Conservation (phyloP, 2,888 invertebrate genomes). For the Morpho helenor region DNA sequence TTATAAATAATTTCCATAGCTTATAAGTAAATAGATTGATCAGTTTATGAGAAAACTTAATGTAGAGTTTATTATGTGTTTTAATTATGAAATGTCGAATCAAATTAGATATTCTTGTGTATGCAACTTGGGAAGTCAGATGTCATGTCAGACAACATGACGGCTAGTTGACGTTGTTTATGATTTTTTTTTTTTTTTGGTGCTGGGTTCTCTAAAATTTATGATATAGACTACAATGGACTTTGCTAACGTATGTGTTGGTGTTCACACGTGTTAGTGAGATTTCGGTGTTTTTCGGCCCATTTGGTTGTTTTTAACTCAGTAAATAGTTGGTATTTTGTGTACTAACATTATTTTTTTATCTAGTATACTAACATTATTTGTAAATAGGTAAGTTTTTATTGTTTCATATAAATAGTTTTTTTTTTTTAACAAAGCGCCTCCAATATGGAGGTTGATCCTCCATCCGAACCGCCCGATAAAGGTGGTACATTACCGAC, state of each 20-base stretch:
- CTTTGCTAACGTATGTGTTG: too few species aligned
- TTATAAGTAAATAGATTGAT: conserved; percentile 31
- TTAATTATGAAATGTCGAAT: conserved; percentile 51
- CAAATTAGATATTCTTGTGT: conserved; percentile 58
- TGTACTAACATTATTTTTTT: too few species aligned
- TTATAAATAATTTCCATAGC: conserved; percentile 40
- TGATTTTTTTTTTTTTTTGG: conserved; percentile 24
- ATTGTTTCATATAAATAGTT: too few species aligned
- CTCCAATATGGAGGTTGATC: too few species aligned
- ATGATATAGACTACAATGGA: too few species aligned
- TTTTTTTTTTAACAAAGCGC: too few species aligned
- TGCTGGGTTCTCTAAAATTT: neutral
- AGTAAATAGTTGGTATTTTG: neutral
- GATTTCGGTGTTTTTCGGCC: too few species aligned
- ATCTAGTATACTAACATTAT: too few species aligned
- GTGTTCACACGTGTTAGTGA: too few species aligned
- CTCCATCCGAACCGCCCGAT: too few species aligned
- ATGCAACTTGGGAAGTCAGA: conserved; percentile 63
- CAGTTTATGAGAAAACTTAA: conserved; percentile 34
- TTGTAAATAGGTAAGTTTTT: too few species aligned
- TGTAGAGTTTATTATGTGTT: conserved; percentile 41
- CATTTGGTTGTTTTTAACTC: neutral
- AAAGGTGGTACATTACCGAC: too few species aligned
- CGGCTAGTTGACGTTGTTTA: conserved; percentile 50
- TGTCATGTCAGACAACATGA: conserved; percentile 59